phyloP scores from a whole-genome alignment of 2,113 vertebrate genomes.

The Prietella phreatophila region DNA sequence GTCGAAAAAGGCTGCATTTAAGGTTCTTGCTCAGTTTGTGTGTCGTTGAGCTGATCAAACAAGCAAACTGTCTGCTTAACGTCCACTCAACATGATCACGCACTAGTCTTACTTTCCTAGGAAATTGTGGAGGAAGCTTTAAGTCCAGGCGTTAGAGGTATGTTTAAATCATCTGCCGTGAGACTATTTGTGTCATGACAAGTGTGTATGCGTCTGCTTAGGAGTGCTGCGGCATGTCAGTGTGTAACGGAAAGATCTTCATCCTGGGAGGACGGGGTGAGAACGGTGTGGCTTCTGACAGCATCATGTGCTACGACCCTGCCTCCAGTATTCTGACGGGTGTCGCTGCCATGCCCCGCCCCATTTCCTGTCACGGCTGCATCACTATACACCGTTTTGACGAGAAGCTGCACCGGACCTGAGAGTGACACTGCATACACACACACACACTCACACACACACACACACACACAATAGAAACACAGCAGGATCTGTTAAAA shows the following conservation, averaged over 20 bases:
- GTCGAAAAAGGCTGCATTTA: too few species aligned
- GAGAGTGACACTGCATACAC: not conserved
- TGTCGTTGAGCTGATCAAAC: too few species aligned
- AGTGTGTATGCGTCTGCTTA: conserved; percentile 59
- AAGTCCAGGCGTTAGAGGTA: not conserved
- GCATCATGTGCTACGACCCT: conserved; percentile 94
- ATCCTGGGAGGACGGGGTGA: conserved; percentile 94
- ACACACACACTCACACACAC: conserved; percentile 19
- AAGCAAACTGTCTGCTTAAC: not conserved
- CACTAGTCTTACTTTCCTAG: not conserved
- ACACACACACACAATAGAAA: conserved; percentile 13
- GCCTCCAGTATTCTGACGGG: conserved; percentile 93
- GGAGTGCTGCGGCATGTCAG: conserved; percentile 99
- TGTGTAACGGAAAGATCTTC: conserved; percentile 97
- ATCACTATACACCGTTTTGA: conserved; percentile 97
- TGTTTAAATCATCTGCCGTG: too few species aligned
- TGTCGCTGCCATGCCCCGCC: conserved; percentile 92
- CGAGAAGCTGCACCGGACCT: conserved; percentile 84
- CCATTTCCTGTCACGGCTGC: conserved; percentile 96
- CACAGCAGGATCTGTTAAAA: conserved; percentile 15
- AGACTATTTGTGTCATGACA: not conserved
- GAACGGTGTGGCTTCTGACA: conserved; percentile 90
- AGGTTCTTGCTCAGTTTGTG: not conserved
- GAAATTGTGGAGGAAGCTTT: not conserved
- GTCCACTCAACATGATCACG: not conserved